Evolutionary conservation across 2,888 invertebrate genomes (phyloP), one percentile per base, ranked within the genome.

Genomic region (Suillia variegata): DNA sequence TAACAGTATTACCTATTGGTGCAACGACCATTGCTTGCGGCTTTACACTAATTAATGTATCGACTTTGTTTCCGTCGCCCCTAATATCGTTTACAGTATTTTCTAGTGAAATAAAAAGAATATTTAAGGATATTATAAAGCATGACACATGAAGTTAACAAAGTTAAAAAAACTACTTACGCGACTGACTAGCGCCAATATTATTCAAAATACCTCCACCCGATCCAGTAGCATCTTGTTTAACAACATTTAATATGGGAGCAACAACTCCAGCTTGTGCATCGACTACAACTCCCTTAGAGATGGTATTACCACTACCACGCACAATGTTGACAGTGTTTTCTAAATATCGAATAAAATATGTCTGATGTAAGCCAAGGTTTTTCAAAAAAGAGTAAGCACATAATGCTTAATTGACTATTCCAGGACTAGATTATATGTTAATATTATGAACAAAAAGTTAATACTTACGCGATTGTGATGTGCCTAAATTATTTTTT

Each of bases 221-320:
- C 1, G 45, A 45, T 3, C 67, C 67, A 10, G 42, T 51, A 66
- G 65, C 17, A 65, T 34, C 18, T 57, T 62, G 53, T 62, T 70
- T 45, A 67, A 55, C 12, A 48, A 18, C 45, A 42, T 57, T 57
- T n/a, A 62, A 17, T 2, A 70, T 10, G 24, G 62, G 50, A 0
- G 53, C 33, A 34, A 66, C 5, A 0, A 64, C 24, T n/a, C n/a
- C n/a, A n/a, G n/a, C n/a, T n/a, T n/a, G n/a, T n/a, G n/a, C n/a
- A n/a, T 31, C 31, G 6, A 31, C 6, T 6, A 31, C 12, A 12
- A 31, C 31, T 31, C 31, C 31, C 12, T 31, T 31, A 31, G 12
- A 8, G 12, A 31, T 31, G 12, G 31, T 31, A 31, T 6, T 31
- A 31, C 12, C 31, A 31, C 12, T 12, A 8, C 31, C 31, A n/a